These are phyloP conservation scores for Prunella strophiata DNA, from an alignment of 2,797 vertebrate species.

Conservation along the genomic window DNA sequence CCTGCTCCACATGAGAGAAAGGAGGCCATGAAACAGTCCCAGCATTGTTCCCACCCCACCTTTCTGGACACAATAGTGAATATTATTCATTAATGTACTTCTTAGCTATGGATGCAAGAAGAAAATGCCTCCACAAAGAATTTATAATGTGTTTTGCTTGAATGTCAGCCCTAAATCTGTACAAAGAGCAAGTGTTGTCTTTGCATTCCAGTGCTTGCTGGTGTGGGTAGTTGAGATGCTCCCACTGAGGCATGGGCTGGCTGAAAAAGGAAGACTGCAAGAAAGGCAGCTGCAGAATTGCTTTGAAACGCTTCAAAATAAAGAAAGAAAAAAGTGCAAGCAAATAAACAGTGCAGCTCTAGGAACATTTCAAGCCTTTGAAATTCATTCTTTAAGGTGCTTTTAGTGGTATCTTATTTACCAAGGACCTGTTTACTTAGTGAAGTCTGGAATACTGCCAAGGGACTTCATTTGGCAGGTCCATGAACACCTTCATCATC, in stretches of 20 bases:
- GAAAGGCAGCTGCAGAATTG: background rate
- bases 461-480: background rate
- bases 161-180: slow-evolving; percentile 62
- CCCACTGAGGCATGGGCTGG: background rate
- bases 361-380: background rate
- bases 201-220: slow-evolving; percentile 60
- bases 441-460: background rate
- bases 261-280: background rate
- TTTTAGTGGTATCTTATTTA: background rate
- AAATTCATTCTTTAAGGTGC: slow-evolving; percentile 15
- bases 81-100: slow-evolving; percentile 13
- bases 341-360: background rate
- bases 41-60: slow-evolving; percentile 49
- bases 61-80: slow-evolving; percentile 47
- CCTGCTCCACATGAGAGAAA: background rate
- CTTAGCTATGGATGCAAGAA: slow-evolving; percentile 12
- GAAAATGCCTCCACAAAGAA: slow-evolving; percentile 70
- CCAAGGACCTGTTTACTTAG: background rate
- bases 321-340: background rate
- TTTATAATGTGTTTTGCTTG: slow-evolving; percentile 48
- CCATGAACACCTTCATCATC: background rate
- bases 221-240: slow-evolving; percentile 42
- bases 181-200: slow-evolving; percentile 62
- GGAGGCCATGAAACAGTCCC: background rate
- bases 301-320: background rate